Base-by-base conservation (phyloP, 2,888 invertebrate species). In the Tenthredo scrophulariae region DNA sequence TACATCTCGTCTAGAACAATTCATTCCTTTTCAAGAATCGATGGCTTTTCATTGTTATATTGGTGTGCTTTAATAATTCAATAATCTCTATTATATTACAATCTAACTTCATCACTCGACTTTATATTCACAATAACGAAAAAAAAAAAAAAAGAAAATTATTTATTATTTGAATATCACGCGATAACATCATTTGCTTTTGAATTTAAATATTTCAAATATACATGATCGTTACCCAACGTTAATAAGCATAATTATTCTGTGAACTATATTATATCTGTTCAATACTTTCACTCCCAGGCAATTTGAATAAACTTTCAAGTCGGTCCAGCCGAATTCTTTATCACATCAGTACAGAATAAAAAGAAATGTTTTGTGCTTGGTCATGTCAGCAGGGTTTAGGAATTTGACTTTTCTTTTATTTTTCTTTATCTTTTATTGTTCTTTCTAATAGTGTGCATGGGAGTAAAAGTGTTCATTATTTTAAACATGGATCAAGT, bases 1-100 rank as follows among this genome's bases (percentile, higher is more conserved):
- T 84, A 85, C 77, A 85, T 72, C 80, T 85, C 40, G 70, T 50
- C 58, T 65, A 29, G 58, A 85, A 85, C 43, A 65, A 67, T 70
- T 85, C 37, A 70, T 50, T 85, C 58, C 54, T 46, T 72, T 67
- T 50, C 43, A 65, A 85, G 33, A 79, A 74, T 84, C 67, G 46
- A 70, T 83, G 67, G 40, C n/a, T 54, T 74, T 84, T 54, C 43
- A 29, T 75, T 26, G 22, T 58, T 79, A 79, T 62, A 26, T 58
- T 33, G 58, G 40, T 40, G 80, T 80, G 80, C 58, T 80, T 80
- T 40, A 80, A 80, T 22, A 80, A 74, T 74, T 74, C 43, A 74
- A 80, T 37, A 58, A 80, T 80, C 80, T 58, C 18, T 62, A 62
- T 80, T 80, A 80, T 58, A 40, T 62, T 50, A 77, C 33, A 26